phyloP scores from a whole-genome alignment of 2,797 vertebrate genomes.

The Caiman crocodilus region DNA sequence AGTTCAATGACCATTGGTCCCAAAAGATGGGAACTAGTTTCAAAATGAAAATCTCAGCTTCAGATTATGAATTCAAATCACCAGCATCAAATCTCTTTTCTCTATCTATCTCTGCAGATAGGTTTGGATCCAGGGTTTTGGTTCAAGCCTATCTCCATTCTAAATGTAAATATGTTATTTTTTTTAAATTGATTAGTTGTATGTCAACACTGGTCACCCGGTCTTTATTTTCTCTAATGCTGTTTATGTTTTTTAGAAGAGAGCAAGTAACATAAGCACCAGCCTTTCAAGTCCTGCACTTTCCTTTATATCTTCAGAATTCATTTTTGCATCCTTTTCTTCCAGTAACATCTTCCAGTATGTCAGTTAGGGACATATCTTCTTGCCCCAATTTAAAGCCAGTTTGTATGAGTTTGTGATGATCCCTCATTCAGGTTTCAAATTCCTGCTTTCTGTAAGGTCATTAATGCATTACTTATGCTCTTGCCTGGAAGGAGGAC shows the following conservation, averaged over 20 bases:
- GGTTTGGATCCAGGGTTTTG: not conserved
- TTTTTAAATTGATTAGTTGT: not conserved
- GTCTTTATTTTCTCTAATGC: no score
- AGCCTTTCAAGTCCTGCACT: not conserved
- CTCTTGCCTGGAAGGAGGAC: not conserved
- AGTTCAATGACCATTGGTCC: not conserved
- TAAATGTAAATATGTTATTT: not conserved
- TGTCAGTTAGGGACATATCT: not conserved
- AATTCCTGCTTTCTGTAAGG: not conserved
- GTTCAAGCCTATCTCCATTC: not conserved
- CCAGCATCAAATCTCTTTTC: not conserved
- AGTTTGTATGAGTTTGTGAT: not conserved
- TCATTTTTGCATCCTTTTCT: not conserved
- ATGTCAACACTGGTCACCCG: not conserved
- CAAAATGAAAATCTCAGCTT: not conserved
- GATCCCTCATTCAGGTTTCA: not conserved
- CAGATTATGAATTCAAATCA: not conserved
- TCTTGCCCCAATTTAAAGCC: not conserved
- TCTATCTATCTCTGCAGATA: not conserved
- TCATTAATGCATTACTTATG: not conserved
- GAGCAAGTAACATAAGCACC: not conserved
- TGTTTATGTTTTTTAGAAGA: not conserved
- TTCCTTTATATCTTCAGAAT: not conserved
- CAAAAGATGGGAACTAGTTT: not conserved
- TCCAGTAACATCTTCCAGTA: not conserved